Evolutionary conservation across 2,797 vertebrate species (phyloP).

Genomic region (Xyrichtys novacula): DNA sequence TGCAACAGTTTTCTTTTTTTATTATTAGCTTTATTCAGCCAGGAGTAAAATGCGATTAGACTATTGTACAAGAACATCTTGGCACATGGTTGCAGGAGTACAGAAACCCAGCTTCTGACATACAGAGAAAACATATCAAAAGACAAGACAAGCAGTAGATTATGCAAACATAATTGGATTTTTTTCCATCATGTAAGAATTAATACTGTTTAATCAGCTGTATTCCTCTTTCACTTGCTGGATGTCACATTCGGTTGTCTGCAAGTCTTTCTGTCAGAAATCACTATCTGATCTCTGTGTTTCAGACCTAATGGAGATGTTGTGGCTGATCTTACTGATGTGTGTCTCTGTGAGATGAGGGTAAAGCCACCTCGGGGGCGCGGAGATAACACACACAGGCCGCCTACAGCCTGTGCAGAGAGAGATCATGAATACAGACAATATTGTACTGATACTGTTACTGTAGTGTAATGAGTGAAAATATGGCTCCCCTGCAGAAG

Average conservation of each 20-base stretch:
- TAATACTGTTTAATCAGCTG: not conserved
- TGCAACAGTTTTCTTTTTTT: not conserved
- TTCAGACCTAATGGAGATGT: slow-evolving; percentile 8
- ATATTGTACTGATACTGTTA: not conserved
- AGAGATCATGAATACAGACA: slow-evolving; percentile 12
- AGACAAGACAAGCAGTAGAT: too few species aligned
- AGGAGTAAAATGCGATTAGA: too few species aligned
- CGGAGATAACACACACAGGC: slow-evolving; percentile 25
- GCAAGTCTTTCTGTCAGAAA: not conserved
- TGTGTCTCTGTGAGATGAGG: slow-evolving; percentile 26
- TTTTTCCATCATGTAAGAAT: not conserved
- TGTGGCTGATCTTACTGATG: slow-evolving; percentile 39
- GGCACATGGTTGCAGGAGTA: too few species aligned
- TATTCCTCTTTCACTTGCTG: not conserved
- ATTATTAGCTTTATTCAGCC: not conserved
- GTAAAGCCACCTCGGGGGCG: slow-evolving; percentile 17
- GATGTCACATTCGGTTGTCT: not conserved
- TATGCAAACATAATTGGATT: too few species aligned
- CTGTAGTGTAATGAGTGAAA: not conserved
- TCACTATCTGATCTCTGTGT: slow-evolving; percentile 5
- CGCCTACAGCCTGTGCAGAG: slow-evolving; percentile 11
- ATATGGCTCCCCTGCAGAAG: not conserved
- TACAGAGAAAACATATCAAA: too few species aligned
- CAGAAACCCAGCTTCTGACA: too few species aligned
- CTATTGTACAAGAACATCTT: too few species aligned